Percentiles rank a stretch among this genome's conserved stretches.
Evolutionary conservation across 2,797 vertebrate genomes (phyloP).

Genomic region (Paguma larvata): DNA sequence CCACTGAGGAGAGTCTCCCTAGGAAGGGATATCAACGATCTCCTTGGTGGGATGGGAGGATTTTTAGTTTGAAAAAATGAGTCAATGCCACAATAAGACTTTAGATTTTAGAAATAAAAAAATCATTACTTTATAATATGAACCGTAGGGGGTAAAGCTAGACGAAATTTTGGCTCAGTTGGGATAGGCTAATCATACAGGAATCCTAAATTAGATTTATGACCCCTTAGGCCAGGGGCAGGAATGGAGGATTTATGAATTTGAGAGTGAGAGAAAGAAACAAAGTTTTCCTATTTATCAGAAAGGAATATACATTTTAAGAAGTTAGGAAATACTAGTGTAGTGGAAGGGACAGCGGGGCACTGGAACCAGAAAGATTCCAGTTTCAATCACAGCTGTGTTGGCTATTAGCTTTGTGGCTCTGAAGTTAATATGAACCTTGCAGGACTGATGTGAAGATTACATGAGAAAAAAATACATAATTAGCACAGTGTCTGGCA

Average conservation of each 20-base stretch:
- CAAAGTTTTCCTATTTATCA: neutral
- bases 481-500: constrained; percentile 67
- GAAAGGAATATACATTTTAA: constrained; percentile 34
- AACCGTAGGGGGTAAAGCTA: constrained; percentile 7
- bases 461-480: constrained; percentile 62
- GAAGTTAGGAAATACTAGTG: constrained; percentile 51
- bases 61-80: constrained; percentile 47
- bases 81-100: neutral
- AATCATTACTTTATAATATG: neutral
- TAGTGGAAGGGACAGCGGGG: constrained; percentile 46
- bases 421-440: constrained; percentile 53
- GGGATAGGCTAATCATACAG: constrained; percentile 7
- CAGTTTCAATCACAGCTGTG: constrained; percentile 55
- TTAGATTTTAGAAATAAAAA: constrained; percentile 44
- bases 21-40: neutral
- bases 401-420: constrained; percentile 58
- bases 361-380: constrained; percentile 49
- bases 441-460: constrained; percentile 55
- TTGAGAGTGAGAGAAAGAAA: neutral
- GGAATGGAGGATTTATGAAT: neutral
- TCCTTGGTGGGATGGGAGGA: neutral
- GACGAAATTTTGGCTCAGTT: constrained; percentile 8
- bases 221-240: neutral
- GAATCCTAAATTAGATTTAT: constrained; percentile 44
- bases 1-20: neutral